Percentiles rank a stretch among this genome's conserved stretches.
Conservation (phyloP, 2,888 invertebrate genomes). For the Ochropacha duplaris region DNA sequence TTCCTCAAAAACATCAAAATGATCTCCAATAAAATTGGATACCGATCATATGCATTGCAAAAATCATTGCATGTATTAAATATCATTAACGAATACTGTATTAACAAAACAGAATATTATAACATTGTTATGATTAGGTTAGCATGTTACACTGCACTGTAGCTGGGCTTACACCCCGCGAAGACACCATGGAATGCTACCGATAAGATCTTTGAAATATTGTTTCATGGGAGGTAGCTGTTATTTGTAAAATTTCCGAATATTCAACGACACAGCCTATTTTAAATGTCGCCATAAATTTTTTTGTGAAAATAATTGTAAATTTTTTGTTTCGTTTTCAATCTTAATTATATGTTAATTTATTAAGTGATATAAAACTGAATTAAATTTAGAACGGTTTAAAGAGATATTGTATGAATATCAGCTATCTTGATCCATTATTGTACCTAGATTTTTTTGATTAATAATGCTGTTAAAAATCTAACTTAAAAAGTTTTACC, state of each 20-base stretch:
- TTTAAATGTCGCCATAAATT: too few relatives aligned
- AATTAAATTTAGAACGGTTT: neutral
- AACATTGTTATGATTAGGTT: slow-evolving; percentile 17
- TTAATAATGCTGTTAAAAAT: slow-evolving; percentile 39
- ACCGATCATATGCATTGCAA: slow-evolving; percentile 2
- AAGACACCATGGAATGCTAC: slow-evolving; percentile 52
- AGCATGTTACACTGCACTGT: slow-evolving; percentile 51
- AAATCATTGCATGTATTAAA: slow-evolving; percentile 13
- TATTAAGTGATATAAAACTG: too few relatives aligned
- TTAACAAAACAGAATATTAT: slow-evolving; percentile 23
- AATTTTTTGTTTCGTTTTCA: too few relatives aligned
- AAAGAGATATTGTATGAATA: slow-evolving; percentile 18
- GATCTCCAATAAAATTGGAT: neutral
- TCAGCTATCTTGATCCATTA: slow-evolving; percentile 41
- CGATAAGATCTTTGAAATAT: slow-evolving; percentile 26
- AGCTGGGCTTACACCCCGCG: slow-evolving; percentile 44
- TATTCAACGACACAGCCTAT: slow-evolving; percentile 11
- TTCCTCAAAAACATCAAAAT: neutral
- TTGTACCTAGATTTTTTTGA: slow-evolving; percentile 46
- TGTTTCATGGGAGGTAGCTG: slow-evolving; percentile 40
- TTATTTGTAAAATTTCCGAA: slow-evolving; percentile 17
- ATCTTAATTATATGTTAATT: too few relatives aligned
- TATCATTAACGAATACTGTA: slow-evolving; percentile 7
- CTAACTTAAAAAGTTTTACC: slow-evolving; percentile 36
- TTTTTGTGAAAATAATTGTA: too few relatives aligned